Evolutionary conservation across 2,797 vertebrate species (phyloP).

Genomic region (Pristis pectinata): DNA sequence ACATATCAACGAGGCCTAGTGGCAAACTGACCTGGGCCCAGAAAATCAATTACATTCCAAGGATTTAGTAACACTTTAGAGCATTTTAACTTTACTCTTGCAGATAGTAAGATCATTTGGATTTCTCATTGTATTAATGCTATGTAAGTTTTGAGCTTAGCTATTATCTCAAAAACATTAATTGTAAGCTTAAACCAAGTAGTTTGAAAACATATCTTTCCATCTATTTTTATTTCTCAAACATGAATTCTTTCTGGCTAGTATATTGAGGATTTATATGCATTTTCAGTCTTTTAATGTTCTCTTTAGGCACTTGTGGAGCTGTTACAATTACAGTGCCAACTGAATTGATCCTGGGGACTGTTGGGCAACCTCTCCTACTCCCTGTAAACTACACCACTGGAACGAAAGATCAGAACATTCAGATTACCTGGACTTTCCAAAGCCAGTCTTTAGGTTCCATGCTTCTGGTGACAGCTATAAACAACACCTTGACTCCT

Average conservation of each 20-base stretch:
- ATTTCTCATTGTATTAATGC: not conserved
- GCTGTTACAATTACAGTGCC: constrained; percentile 2
- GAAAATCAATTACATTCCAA: not conserved
- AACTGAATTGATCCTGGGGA: constrained; percentile 23
- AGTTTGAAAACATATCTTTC: not conserved
- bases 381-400: constrained; percentile 33
- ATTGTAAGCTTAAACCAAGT: not conserved
- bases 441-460: constrained; percentile 41
- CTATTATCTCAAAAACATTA: too few species aligned
- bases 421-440: constrained; percentile 36
- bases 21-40: not conserved
- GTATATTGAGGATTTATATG: not conserved
- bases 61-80: not conserved
- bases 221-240: not conserved
- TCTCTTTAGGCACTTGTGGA: constrained; percentile 27
- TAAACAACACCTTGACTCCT: constrained; percentile 59
- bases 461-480: constrained; percentile 68
- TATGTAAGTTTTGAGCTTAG: too few species aligned
- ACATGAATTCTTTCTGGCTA: not conserved
- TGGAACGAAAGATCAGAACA: constrained; percentile 12
- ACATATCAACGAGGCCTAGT: not conserved
- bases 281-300: not conserved
- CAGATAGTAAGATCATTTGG: not conserved
- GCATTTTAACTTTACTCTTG: not conserved
- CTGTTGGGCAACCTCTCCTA: not conserved